Evolutionary conservation across 1,140 invertebrate species (phyloP), one percentile per base, ranked within the genome.

Genomic region (Drosophila leontia): DNA sequence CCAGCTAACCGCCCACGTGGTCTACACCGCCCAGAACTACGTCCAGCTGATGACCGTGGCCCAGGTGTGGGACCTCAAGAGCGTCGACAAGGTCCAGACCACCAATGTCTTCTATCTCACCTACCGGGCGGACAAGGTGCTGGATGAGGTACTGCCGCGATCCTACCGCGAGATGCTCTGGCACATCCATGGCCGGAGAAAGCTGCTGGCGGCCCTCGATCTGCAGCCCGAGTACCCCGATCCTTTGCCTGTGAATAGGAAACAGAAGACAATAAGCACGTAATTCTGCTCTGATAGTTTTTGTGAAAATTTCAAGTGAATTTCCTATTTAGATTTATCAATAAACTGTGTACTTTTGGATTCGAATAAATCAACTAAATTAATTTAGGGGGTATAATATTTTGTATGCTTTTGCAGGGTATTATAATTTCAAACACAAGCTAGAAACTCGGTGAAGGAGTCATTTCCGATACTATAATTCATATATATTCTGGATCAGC

Each of bases 51-150:
- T 94, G 80, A 96, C 96, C 1, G 94, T 95, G 76, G 96, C 96
- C 1, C 95, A 96, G 84, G 94, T 96, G 26, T 94, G 95, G 68
- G 94, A 96, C 88, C 93, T 95, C 5, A 79, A 92, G 23, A 94
- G 93, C 7, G 19, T 39, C 5, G 94, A 94, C 3, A 91, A 91
- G 56, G 93, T 93, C 57, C 93, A 94, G 32, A 96, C 95, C 8
- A 96, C 96, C 7, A 97, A 97, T 92, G 94, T 95, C 15, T 97
- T 97, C 82, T 95, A 97, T 85, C 96, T 96, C 80, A 96, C 96
- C 4, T 96, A 95, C 88, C 91, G 94, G 75, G 93, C 94, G 8
- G 91, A 93, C 3, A 92, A 94, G 51, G 75, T 93, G 23, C 94
- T 96, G 7, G 93, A 94, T 55, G 85, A 93, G 63, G 94, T 97